These are phyloP conservation scores for Aramus guarauna DNA, from an alignment of 2,113 vertebrate genomes.

Conservation along the genomic window DNA sequence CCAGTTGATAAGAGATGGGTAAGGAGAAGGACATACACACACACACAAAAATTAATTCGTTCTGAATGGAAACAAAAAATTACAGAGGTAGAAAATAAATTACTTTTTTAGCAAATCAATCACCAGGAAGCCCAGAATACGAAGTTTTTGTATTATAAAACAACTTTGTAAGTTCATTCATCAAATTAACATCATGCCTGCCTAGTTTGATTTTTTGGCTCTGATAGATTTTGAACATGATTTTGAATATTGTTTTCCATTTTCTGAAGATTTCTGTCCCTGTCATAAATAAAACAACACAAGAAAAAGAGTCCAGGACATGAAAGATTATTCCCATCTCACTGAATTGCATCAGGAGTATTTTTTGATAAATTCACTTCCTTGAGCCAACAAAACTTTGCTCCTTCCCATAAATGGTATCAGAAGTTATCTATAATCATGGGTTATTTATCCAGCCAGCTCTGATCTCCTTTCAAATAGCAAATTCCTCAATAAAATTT, in stretches of 20 bases:
- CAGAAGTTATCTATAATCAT: background rate
- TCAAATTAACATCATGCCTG: background rate
- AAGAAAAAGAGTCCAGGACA: background rate
- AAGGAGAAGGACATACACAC: background rate
- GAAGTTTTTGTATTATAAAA: background rate
- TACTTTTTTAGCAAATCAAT: background rate
- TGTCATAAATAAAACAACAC: background rate
- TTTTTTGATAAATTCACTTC: background rate
- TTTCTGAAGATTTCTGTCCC: background rate
- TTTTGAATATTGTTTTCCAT: background rate
- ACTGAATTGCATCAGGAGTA: background rate
- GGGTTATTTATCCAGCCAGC: background rate
- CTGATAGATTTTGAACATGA: background rate
- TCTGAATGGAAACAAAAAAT: background rate
- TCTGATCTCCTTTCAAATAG: background rate
- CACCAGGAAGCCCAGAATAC: background rate
- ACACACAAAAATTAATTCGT: background rate
- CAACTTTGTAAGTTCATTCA: background rate
- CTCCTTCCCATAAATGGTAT: background rate
- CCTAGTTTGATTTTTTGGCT: background rate
- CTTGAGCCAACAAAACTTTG: background rate
- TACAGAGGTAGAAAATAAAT: background rate
- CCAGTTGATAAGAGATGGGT: background rate
- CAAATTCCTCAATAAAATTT: background rate
- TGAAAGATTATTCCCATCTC: background rate